phyloP scores from a whole-genome alignment of 2,888 invertebrate species.

The Dorcus parallelipipedus region DNA sequence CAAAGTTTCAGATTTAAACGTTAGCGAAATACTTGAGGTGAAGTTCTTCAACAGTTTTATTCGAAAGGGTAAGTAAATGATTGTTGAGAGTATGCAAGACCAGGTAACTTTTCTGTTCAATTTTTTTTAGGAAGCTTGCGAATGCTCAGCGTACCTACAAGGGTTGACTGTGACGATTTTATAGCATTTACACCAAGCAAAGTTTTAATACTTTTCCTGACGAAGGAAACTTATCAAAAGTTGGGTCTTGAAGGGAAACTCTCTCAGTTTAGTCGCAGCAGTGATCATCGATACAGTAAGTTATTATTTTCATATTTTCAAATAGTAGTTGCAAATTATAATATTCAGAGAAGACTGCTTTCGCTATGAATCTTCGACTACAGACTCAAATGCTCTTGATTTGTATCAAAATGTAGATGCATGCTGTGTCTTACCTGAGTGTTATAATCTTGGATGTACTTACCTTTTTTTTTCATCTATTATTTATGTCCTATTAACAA shows the following conservation, averaged over 20 bases:
- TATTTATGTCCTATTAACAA: background rate
- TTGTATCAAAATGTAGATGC: too few relatives aligned
- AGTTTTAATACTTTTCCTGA: slow-evolving; percentile 51
- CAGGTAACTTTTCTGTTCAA: slow-evolving; percentile 8
- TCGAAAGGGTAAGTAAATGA: slow-evolving; percentile 50
- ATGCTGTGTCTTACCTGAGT: too few relatives aligned
- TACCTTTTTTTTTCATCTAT: too few relatives aligned
- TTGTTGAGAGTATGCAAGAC: slow-evolving; percentile 3
- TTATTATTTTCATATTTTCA: slow-evolving; percentile 22
- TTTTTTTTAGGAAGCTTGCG: slow-evolving; percentile 47
- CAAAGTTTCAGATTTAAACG: slow-evolving; percentile 47
- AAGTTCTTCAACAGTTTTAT: slow-evolving; percentile 57
- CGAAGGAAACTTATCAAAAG: slow-evolving; percentile 52
- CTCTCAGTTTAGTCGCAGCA: slow-evolving; percentile 46
- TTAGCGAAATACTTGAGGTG: slow-evolving; percentile 49
- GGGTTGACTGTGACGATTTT: slow-evolving; percentile 54
- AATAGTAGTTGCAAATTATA: background rate
- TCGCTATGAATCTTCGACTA: too few relatives aligned
- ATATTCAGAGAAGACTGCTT: too few relatives aligned
- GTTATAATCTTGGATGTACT: too few relatives aligned
- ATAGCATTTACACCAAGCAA: slow-evolving; percentile 53
- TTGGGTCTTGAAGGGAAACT: slow-evolving; percentile 55
- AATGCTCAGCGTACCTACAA: slow-evolving; percentile 49
- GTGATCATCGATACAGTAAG: slow-evolving; percentile 53
- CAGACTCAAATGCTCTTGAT: too few relatives aligned